These are phyloP conservation scores for Uropsilus gracilis DNA, from an alignment of 2,113 vertebrate genomes.

Conservation along the genomic window DNA sequence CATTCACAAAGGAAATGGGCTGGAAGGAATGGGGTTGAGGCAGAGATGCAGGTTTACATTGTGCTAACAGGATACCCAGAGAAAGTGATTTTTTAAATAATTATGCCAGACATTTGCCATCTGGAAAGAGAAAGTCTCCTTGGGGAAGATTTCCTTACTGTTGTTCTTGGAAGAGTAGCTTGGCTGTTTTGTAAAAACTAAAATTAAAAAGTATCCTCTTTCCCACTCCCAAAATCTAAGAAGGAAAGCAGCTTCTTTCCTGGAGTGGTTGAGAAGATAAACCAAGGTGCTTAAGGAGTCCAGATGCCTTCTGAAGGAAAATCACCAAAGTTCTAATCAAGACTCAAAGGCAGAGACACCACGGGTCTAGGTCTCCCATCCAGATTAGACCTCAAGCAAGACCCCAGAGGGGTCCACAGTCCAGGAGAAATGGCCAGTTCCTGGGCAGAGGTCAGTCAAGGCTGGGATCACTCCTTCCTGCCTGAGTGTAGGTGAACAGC, in stretches of 20 bases:
- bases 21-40: not conserved
- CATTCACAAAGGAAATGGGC: not conserved
- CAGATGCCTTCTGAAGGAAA: not conserved
- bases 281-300: not conserved
- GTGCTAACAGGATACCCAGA: slow-evolving; percentile 13
- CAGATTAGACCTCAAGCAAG: not conserved
- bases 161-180: slow-evolving; percentile 48
- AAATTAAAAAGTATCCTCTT: not conserved
- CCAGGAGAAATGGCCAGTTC: not conserved
- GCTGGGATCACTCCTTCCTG: not conserved
- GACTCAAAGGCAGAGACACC: not conserved
- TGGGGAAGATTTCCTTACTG: slow-evolving; percentile 40
- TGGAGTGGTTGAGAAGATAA: not conserved
- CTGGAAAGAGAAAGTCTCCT: slow-evolving; percentile 57
- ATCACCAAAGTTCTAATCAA: not conserved
- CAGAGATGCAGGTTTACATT: slow-evolving; percentile 30
- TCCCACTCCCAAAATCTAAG: not conserved
- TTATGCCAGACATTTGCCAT: slow-evolving; percentile 46
- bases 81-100: slow-evolving; percentile 41
- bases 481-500: not conserved
- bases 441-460: not conserved
- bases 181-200: slow-evolving; percentile 30
- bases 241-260: not conserved
- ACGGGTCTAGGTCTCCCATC: not conserved
- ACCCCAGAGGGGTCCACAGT: not conserved